Percentiles rank a stretch among this genome's conserved stretches.
These are phyloP conservation scores for Rhamphomyia laevipes DNA, from an alignment of 2,888 invertebrate genomes.

Conservation along the genomic window DNA sequence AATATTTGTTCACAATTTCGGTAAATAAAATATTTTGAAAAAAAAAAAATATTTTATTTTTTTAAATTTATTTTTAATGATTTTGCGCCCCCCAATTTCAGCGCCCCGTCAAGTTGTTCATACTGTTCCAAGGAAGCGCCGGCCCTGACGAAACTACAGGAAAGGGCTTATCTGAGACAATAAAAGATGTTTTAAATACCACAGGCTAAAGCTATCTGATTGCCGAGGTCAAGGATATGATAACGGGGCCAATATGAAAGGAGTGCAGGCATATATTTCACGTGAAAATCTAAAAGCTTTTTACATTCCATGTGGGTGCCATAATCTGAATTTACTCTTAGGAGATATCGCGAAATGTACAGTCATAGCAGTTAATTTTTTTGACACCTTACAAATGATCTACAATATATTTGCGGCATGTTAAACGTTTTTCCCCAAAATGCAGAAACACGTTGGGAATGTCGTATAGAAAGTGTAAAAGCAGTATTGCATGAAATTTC, in stretches of 20 bases:
- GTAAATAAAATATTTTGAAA: no score
- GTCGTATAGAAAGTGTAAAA: background rate
- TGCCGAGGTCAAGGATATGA: slow-evolving; percentile 2
- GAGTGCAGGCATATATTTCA: background rate
- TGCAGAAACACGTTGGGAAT: background rate
- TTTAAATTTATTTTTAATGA: no score
- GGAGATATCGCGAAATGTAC: background rate
- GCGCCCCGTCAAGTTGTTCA: no score
- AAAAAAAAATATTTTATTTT: no score
- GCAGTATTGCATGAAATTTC: background rate
- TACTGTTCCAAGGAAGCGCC: no score
- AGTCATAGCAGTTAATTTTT: background rate
- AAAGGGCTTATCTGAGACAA: background rate
- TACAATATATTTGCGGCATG: background rate
- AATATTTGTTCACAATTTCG: no score
- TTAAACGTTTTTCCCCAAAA: background rate
- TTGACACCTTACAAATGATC: background rate
- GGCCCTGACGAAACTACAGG: no score
- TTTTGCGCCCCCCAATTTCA: no score
- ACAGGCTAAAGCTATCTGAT: background rate
- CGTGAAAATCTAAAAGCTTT: background rate
- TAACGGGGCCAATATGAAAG: slow-evolving; percentile 2
- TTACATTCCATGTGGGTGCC: background rate
- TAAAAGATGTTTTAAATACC: background rate
- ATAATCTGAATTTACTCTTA: background rate